Percentiles rank a stretch among this genome's conserved stretches.
phyloP scores from a whole-genome alignment of 2,888 invertebrate species.

The Mylabris sibirica region DNA sequence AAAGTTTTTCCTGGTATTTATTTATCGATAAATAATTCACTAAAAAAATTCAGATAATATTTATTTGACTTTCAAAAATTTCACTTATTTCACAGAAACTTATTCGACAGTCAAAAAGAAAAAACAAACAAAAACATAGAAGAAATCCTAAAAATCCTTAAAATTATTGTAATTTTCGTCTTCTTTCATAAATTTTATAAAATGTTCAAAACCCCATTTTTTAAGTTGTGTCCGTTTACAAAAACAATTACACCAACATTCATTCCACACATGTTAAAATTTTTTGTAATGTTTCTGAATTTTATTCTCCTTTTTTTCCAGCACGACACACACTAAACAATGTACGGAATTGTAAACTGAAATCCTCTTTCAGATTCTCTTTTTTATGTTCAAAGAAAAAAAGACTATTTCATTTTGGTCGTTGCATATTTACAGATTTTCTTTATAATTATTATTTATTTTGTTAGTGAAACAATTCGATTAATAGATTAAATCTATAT shows the following conservation, averaged over 20 bases:
- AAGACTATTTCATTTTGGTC: constrained; percentile 39
- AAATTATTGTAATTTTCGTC: background rate
- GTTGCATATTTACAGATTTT: constrained; percentile 37
- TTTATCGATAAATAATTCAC: background rate
- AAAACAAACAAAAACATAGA: constrained; percentile 9
- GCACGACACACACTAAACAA: constrained; percentile 49
- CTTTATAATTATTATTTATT: constrained; percentile 28
- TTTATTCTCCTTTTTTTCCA: constrained; percentile 33
- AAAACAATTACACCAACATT: constrained; percentile 47
- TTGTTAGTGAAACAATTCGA: constrained; percentile 40
- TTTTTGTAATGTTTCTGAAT: constrained; percentile 32
- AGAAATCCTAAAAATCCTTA: background rate
- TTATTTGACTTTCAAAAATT: constrained; percentile 2
- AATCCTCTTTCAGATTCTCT: constrained; percentile 32
- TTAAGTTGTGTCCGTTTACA: constrained; percentile 39
- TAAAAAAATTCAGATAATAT: background rate
- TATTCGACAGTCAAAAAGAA: background rate
- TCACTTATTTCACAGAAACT: constrained; percentile 3
- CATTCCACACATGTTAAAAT: constrained; percentile 46
- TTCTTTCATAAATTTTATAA: too few species aligned
- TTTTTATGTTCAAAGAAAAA: too few species aligned
- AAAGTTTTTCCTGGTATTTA: background rate
- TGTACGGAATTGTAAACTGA: constrained; percentile 39
- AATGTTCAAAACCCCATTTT: constrained; percentile 34
- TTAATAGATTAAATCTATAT: constrained; percentile 47